A percentile compares a stretch with the other conserved stretches of the same genome.
phyloP scores from a whole-genome alignment of 2,113 vertebrate species.

The Oenanthe melanoleuca region DNA sequence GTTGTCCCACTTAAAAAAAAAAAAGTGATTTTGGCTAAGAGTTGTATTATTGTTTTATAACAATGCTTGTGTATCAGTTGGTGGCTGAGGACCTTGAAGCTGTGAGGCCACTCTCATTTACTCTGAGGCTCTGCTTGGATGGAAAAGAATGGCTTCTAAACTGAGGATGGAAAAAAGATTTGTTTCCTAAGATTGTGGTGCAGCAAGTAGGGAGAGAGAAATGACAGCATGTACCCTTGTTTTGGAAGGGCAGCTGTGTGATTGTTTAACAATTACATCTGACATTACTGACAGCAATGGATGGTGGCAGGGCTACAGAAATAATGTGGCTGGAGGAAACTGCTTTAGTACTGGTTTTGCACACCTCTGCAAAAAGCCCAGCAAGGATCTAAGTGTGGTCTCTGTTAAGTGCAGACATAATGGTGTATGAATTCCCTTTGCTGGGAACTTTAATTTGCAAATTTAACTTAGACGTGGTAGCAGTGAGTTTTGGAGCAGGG shows the following conservation, averaged over 20 bases:
- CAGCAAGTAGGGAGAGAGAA: not conserved
- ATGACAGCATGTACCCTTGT: not conserved
- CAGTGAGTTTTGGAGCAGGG: not conserved
- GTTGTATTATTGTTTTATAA: constrained; percentile 50
- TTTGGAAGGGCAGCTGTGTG: not conserved
- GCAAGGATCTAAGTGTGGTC: not conserved
- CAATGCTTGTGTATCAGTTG: constrained; percentile 45
- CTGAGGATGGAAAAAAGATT: constrained; percentile 1
- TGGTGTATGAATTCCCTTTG: not conserved
- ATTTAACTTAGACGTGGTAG: not conserved
- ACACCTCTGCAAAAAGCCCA: not conserved
- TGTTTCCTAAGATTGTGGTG: not conserved
- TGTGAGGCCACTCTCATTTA: not conserved
- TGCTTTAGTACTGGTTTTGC: not conserved
- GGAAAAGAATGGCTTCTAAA: constrained; percentile 22
- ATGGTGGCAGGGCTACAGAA: not conserved
- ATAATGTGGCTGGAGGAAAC: not conserved
- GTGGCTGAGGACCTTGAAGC: constrained; percentile 28
- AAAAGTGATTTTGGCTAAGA: constrained; percentile 13
- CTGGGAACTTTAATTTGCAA: not conserved
- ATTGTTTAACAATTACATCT: not conserved
- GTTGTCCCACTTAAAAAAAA: not conserved
- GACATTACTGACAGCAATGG: not conserved
- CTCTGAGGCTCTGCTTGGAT: not conserved
- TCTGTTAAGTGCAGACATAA: not conserved